Evolutionary conservation across 1,140 invertebrate species (phyloP).

Genomic region (Pseudomyrmex concolor): DNA sequence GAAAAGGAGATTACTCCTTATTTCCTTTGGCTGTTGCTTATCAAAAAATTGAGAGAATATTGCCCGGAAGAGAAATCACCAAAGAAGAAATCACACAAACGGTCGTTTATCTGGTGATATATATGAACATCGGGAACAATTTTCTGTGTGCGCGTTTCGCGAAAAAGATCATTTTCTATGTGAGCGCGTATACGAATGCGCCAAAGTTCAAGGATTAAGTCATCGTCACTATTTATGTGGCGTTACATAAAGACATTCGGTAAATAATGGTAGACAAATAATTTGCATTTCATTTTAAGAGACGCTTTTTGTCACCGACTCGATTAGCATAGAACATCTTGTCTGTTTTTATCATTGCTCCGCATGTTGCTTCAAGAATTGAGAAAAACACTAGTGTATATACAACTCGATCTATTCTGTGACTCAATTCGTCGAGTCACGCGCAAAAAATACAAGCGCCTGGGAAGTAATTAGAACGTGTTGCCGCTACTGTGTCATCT

Average conservation of each 20-base stretch:
- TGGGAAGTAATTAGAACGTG: conserved; percentile 1
- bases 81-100: conserved; percentile 21
- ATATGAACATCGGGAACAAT: conserved; percentile 37
- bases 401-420: not conserved
- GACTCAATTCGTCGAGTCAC: not conserved
- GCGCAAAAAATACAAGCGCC: not conserved
- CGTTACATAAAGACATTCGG: conserved; percentile 7
- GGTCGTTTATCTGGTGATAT: conserved; percentile 75
- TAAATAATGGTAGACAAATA: not conserved
- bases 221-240: not conserved
- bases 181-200: not conserved
- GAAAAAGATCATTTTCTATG: not conserved
- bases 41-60: not conserved
- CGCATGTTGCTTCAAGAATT: not conserved
- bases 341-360: not conserved
- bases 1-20: not conserved
- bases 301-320: not conserved
- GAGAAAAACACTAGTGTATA: conserved; percentile 1
- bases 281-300: conserved; percentile 20
- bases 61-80: conserved; percentile 12
- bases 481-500: not conserved
- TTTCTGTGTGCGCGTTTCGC: not conserved
- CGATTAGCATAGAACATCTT: conserved; percentile 19
- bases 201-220: not conserved
- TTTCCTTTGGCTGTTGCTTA: not conserved